Conservation (phyloP, 2,113 vertebrate species). For the Acanthisitta chloris region DNA sequence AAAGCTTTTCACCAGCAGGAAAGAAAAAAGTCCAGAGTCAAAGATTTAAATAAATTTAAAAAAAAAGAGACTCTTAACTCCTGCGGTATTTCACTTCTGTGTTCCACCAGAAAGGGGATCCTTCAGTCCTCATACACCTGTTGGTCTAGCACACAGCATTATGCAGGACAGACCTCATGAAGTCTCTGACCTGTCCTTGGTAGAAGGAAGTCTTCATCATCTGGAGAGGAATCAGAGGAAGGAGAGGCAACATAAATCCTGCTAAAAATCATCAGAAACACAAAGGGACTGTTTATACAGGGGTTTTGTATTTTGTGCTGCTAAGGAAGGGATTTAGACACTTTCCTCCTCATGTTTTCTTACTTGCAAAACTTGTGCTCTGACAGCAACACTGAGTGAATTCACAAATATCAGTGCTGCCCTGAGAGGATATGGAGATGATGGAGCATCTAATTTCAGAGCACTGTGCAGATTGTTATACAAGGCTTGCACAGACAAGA, state of each 20-base stretch:
- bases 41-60: background rate
- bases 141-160: background rate
- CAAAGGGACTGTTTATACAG: background rate
- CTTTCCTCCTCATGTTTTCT: background rate
- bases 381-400: background rate
- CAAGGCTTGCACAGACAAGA: background rate
- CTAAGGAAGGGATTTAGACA: background rate
- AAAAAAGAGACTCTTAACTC: background rate
- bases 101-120: background rate
- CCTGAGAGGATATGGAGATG: background rate
- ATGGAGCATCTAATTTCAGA: background rate
- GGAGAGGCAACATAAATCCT: background rate
- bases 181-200: too few relatives aligned
- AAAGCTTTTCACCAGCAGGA: background rate
- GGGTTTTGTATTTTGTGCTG: background rate
- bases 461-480: background rate
- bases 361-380: background rate
- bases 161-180: background rate
- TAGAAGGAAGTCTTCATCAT: background rate
- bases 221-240: background rate
- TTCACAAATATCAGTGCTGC: background rate
- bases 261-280: background rate
- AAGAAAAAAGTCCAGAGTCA: background rate
- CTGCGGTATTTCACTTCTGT: background rate
- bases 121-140: background rate